A percentile compares a stretch with the other conserved stretches of the same genome.
Evolutionary conservation across 2,888 invertebrate genomes (phyloP).

Genomic region (Drosophila borborema): DNA sequence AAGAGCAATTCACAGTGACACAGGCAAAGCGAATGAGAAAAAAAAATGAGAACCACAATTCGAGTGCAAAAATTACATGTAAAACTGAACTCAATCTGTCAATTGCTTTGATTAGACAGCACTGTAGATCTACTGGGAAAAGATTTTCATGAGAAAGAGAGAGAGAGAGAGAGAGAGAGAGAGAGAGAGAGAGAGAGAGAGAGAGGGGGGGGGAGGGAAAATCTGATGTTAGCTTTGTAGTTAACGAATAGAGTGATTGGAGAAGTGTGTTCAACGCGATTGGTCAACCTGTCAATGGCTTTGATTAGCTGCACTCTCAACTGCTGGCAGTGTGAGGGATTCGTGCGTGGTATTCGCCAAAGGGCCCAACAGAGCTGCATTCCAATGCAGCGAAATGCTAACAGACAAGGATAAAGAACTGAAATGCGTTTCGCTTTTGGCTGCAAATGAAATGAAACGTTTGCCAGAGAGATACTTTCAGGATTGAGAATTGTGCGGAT

Average conservation of each 20-base stretch:
- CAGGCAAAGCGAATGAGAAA: background rate
- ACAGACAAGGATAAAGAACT: conserved; percentile 3
- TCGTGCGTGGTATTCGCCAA: conserved; percentile 3
- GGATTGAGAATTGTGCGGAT: conserved; percentile 30
- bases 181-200: too few relatives aligned
- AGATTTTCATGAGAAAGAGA: background rate
- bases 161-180: too few relatives aligned
- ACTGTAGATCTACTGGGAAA: background rate
- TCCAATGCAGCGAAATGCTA: conserved; percentile 37
- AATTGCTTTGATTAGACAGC: background rate
- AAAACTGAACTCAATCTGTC: background rate
- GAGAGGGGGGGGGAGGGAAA: too few relatives aligned
- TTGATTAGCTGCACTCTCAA: conserved; percentile 55
- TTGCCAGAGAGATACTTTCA: conserved; percentile 28
- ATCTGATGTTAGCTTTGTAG: background rate
- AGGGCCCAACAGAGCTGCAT: conserved; percentile 32
- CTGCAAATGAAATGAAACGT: conserved; percentile 64
- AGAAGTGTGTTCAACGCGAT: conserved; percentile 31
- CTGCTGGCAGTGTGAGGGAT: too few relatives aligned
- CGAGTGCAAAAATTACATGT: too few relatives aligned
- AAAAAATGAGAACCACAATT: too few relatives aligned
- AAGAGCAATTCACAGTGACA: too few relatives aligned
- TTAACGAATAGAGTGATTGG: background rate
- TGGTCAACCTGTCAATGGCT: conserved; percentile 39
- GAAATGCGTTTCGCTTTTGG: conserved; percentile 54